Evolutionary conservation across 2,888 invertebrate genomes (phyloP).

Genomic region (Tachina lurida): DNA sequence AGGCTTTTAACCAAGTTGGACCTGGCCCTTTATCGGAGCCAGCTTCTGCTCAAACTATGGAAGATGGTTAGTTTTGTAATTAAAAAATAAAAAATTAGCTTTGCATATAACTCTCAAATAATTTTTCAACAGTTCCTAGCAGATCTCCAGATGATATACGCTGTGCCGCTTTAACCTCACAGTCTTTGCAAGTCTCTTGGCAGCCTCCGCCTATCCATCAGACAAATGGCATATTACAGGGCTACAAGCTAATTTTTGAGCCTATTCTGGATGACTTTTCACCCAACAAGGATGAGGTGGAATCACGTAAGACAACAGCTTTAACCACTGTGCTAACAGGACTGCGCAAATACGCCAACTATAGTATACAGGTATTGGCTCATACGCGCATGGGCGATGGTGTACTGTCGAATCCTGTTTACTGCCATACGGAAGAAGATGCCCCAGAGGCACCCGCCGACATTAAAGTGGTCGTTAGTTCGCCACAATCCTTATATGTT

Average conservation of each 20-base stretch:
- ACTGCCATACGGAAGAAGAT: conserved; percentile 91
- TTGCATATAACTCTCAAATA: neutral
- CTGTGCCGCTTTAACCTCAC: conserved; percentile 89
- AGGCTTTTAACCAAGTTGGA: conserved; percentile 90
- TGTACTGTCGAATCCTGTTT: conserved; percentile 86
- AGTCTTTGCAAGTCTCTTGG: conserved; percentile 91
- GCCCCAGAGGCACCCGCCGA: conserved; percentile 91
- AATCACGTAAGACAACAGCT: conserved; percentile 87
- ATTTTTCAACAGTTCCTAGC: conserved; percentile 86
- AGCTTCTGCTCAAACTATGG: conserved; percentile 87
- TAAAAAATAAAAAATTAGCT: too few relatives aligned
- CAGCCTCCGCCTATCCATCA: conserved; percentile 89
- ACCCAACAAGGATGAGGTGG: conserved; percentile 84
- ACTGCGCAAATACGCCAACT: conserved; percentile 90
- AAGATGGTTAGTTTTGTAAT: conserved; percentile 85
- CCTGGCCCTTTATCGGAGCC: conserved; percentile 89
- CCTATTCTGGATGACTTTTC: conserved; percentile 85
- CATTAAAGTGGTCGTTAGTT: conserved; percentile 90
- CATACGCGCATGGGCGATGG: conserved; percentile 92
- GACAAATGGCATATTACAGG: conserved; percentile 90
- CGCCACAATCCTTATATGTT: conserved; percentile 88
- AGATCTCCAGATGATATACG: conserved; percentile 90
- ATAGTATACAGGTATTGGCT: conserved; percentile 91
- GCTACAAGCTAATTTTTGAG: conserved; percentile 89
- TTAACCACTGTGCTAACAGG: conserved; percentile 88